A percentile compares a stretch with the other conserved stretches of the same genome.
These are phyloP conservation scores for Aphis craccivora DNA, from an alignment of 1,140 invertebrate species.

Conservation along the genomic window DNA sequence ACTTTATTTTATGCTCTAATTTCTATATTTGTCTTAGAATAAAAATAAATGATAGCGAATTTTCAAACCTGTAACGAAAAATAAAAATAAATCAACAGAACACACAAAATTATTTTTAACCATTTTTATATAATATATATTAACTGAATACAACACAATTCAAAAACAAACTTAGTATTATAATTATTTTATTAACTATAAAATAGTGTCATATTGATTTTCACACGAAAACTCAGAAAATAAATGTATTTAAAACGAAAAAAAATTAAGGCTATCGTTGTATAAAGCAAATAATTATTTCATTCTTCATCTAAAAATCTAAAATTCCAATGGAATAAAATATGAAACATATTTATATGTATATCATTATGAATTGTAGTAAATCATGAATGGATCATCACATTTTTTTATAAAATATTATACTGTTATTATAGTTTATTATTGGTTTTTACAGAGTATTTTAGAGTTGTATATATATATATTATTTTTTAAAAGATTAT, in stretches of 20 bases:
- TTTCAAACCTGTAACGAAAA: not conserved
- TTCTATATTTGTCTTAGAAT: not conserved
- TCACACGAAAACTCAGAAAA: not conserved
- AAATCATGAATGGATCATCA: not conserved
- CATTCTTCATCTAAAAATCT: not conserved
- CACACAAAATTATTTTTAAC: not conserved
- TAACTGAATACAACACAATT: no score
- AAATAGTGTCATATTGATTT: not conserved
- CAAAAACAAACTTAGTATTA: no score
- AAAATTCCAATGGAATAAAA: not conserved
- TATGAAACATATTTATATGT: not conserved
- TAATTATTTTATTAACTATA: not conserved
- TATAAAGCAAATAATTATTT: not conserved
- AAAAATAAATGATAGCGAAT: no score
- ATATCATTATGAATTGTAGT: not conserved
- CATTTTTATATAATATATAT: no score
- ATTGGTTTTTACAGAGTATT: not conserved
- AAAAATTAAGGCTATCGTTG: not conserved
- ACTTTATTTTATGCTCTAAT: not conserved
- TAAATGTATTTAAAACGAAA: not conserved
- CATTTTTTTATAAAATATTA: not conserved
- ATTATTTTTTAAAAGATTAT: not conserved
- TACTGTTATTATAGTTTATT: not conserved
- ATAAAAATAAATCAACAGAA: not conserved
- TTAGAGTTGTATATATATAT: not conserved